Evolutionary conservation across 2,888 invertebrate species (phyloP).

Genomic region (Furcula furcula): DNA sequence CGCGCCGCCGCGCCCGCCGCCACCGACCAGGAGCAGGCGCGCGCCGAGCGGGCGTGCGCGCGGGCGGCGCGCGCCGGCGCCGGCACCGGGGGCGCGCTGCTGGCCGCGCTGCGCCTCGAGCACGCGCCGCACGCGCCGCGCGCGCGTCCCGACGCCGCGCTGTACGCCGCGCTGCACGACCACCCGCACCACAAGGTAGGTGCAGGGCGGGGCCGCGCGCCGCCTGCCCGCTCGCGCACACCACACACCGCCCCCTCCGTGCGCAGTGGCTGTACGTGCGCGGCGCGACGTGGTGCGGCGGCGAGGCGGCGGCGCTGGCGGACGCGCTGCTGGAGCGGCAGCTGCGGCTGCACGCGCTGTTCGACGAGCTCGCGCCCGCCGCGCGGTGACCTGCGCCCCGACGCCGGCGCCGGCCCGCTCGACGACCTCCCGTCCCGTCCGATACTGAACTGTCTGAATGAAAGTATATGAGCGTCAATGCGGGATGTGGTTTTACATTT

Average conservation of each 20-base stretch:
- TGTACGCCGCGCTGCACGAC: conserved; percentile 28
- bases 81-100: conserved; percentile 30
- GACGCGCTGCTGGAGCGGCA: conserved; percentile 89
- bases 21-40: conserved; percentile 20
- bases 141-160: conserved; percentile 23
- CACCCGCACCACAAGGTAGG: conserved; percentile 25
- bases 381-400: neutral
- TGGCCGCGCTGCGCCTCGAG: conserved; percentile 11
- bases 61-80: conserved; percentile 20
- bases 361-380: conserved; percentile 83
- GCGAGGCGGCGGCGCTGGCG: conserved; percentile 85
- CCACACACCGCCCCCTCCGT: neutral
- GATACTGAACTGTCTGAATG: too few species aligned
- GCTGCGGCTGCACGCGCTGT: conserved; percentile 87
- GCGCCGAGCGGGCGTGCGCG: conserved; percentile 29
- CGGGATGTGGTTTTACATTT: too few species aligned
- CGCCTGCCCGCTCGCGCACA: conserved; percentile 66
- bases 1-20: conserved; percentile 28
- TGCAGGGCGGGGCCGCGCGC: conserved; percentile 17
- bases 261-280: conserved; percentile 49
- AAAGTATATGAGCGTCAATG: too few species aligned
- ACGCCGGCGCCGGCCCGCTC: too few species aligned
- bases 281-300: conserved; percentile 55
- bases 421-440: too few species aligned
- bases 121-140: conserved; percentile 18